Evolutionary conservation across 2,888 invertebrate genomes (phyloP).

Genomic region (Noctua fimbriata): DNA sequence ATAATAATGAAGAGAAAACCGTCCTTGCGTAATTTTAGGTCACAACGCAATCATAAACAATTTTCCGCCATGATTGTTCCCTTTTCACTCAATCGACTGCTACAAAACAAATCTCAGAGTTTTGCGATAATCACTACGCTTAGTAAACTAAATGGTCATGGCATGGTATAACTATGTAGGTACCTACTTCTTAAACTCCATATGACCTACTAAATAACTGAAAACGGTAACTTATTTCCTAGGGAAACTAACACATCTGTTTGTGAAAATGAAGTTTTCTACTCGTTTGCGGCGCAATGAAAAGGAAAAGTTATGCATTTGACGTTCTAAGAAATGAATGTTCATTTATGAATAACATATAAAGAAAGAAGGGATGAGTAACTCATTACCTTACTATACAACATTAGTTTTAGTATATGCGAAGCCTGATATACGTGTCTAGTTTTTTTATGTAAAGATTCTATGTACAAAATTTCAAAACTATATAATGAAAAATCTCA

Average conservation of each 20-base stretch:
- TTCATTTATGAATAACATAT: conserved; percentile 6
- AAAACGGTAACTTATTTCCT: not conserved
- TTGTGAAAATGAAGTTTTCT: conserved; percentile 39
- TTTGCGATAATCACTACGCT: conserved; percentile 8
- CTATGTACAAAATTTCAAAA: no score
- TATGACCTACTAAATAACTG: not conserved
- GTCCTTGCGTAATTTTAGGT: not conserved
- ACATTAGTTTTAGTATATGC: no score
- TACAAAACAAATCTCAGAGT: not conserved
- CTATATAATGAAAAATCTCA: no score
- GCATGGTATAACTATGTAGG: not conserved
- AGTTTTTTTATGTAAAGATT: no score
- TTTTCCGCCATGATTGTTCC: not conserved
- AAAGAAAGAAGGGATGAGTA: not conserved
- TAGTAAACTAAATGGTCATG: not conserved
- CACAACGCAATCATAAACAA: not conserved
- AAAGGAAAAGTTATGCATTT: conserved; percentile 51
- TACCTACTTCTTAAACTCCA: not conserved
- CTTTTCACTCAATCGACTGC: conserved; percentile 12
- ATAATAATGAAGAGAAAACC: not conserved
- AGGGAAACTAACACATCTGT: conserved; percentile 10
- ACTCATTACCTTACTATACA: no score
- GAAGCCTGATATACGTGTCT: no score
- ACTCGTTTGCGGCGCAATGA: conserved; percentile 19
- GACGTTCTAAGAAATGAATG: conserved; percentile 27